These are phyloP conservation scores for Erebia ligea DNA, from an alignment of 2,888 invertebrate species.

Conservation along the genomic window DNA sequence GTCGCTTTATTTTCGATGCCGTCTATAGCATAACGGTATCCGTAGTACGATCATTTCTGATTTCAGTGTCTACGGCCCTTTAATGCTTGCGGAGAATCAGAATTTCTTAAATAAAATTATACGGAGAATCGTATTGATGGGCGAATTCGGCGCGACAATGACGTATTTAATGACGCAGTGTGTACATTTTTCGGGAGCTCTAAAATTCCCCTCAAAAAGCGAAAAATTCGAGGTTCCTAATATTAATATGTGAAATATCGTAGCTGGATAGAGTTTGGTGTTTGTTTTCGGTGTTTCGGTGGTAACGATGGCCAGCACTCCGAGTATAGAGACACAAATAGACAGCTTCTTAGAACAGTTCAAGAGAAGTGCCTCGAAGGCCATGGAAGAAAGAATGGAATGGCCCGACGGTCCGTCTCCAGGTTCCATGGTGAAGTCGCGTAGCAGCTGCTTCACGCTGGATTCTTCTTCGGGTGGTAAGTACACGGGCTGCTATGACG, in stretches of 20 bases:
- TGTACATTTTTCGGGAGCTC: constrained; percentile 31
- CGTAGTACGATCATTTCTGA: constrained; percentile 72
- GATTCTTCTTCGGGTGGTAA: constrained; percentile 68
- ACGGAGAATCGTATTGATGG: constrained; percentile 64
- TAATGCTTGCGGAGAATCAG: constrained; percentile 64
- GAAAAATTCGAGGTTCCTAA: constrained; percentile 45
- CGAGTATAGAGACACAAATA: constrained; percentile 91
- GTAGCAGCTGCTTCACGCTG: constrained; percentile 78
- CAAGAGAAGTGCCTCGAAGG: constrained; percentile 90
- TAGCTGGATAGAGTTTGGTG: constrained; percentile 63
- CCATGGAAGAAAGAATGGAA: constrained; percentile 86
- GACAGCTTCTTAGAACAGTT: constrained; percentile 93
- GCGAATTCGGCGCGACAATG: constrained; percentile 58
- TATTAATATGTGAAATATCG: constrained; percentile 55
- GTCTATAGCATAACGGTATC: constrained; percentile 74
- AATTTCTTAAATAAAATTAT: constrained; percentile 64
- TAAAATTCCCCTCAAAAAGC: constrained; percentile 38
- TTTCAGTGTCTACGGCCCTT: constrained; percentile 60
- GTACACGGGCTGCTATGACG: constrained; percentile 13
- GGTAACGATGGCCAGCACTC: constrained; percentile 85
- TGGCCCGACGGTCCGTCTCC: constrained; percentile 79
- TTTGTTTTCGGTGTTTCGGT: constrained; percentile 80
- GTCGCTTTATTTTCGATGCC: constrained; percentile 79
- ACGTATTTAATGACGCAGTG: constrained; percentile 52
- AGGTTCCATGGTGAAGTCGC: constrained; percentile 73